Base-by-base conservation (phyloP, 2,888 invertebrate genomes). In the Eristalis tenax region DNA sequence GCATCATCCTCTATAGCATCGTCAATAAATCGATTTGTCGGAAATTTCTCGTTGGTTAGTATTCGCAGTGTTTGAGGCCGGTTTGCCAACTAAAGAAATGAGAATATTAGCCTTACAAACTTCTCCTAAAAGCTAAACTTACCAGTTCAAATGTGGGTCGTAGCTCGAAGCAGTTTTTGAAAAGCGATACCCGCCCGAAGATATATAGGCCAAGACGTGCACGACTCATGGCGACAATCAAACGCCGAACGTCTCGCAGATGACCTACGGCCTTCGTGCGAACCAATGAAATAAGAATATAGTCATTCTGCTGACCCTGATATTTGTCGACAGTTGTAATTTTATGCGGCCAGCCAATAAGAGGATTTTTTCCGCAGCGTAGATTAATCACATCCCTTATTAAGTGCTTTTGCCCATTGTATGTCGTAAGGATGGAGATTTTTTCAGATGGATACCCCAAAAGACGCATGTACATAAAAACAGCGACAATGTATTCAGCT, bases 301-400 rank as follows among this genome's bases (percentile, higher is more conserved):
- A 98, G 93, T 99, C 99, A 93, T 99, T 99, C 93, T 99, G 99
- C 91, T 99, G 99, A 79, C 99, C 99, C 92, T 99, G 99, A 93
- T 99, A 99, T 92, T 99, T 99, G 94, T 99, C 99, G 22, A 99
- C 99, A 0, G 99, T 99, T 0, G 97, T 97, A 32, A 97, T 96
- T 94, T 98, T 99, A 89, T 97, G 96, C 0, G 99, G 99, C 90
- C 96, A 94, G 22, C 99, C 99, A 89, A 99, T 98, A 73, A 99
- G 94, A 0, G 99, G 98, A 94, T 99, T 99, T 85, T 96, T 96
- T 0, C 97, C 97, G 93, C 99, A 99, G 73, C 99, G 94, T 57
- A 96, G 96, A 92, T 97, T 97, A 80, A 99, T 96, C 6, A 99
- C 99, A 93, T 99, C 99, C 1, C 99, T 94, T 61, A 99, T 97